Base-by-base conservation (phyloP, 2,888 invertebrate species). In the Acronicta leporina region DNA sequence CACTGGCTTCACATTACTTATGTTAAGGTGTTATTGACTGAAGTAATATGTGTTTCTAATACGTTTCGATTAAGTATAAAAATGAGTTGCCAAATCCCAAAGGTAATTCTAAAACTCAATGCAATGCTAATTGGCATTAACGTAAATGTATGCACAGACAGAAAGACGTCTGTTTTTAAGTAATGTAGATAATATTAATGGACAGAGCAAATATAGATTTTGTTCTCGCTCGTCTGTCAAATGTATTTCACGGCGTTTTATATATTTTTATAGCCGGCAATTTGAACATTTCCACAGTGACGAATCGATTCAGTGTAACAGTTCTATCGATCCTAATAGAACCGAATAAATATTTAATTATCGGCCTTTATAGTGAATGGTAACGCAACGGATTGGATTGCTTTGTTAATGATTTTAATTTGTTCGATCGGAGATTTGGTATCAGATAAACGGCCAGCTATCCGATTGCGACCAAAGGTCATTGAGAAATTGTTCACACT, bases 301-400 rank as follows among this genome's bases (percentile, higher is more conserved):
- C 89, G 89, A 92, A 94, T 93, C 88, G 90, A 93, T 93, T 91
- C 77, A 56, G 73, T 81, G 82, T 90, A 89, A 88, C 87, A 88
- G 86, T 86, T 85, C 83, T 82, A 84, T 85, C 86, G 86, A 87
- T 89, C 81, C 87, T 87, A 91, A 92, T 92, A 79, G 89, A 87
- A 88, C 90, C 90, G 92, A 92, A 88, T 92, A 92, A 92, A 93
- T 92, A 92, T 93, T 94, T 92, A 92, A 92, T 92, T 88, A 90
- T 87, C 80, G 82, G 81, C 83, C 84, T 92, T 91, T 92, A 90
- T 90, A 86, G 87, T 80, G 87, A 91, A 92, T 92, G 89, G 92
- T 91, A 92, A 90, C 90, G 90, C 88, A 86, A 88, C 87, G 82
- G 86, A 85, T 86, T 81, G 79, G 81, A 84, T 86, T 80, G 86